phyloP scores from a whole-genome alignment of 1,140 invertebrate genomes.

The Alviniconcha marisindica region DNA sequence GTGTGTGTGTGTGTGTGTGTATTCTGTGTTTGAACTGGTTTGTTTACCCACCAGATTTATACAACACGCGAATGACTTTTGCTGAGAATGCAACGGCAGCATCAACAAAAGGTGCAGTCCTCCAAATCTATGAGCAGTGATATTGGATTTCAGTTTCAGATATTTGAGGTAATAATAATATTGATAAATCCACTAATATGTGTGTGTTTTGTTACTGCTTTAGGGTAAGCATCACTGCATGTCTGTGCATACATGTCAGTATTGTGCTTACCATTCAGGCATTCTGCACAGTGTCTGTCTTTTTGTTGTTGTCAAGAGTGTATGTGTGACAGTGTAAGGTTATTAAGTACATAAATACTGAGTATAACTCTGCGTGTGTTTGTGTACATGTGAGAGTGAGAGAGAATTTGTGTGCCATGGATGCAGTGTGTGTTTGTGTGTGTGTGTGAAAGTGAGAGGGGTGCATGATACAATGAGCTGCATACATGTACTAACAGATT shows the following conservation, averaged over 20 bases:
- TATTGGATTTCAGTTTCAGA: constrained; percentile 7
- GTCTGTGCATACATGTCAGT: too few relatives aligned
- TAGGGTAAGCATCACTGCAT: too few relatives aligned
- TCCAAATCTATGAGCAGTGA: background rate
- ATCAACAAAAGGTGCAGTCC: constrained; percentile 12
- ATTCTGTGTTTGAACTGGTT: too few relatives aligned
- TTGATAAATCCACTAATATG: background rate
- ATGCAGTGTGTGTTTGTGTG: background rate
- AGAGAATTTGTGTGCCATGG: background rate
- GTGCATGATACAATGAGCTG: background rate
- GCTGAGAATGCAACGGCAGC: constrained; percentile 14
- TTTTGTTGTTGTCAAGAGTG: background rate
- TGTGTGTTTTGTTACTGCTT: background rate
- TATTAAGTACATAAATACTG: background rate
- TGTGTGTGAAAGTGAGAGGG: background rate
- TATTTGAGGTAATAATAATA: background rate
- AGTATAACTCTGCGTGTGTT: too few relatives aligned
- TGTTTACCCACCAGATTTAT: too few relatives aligned
- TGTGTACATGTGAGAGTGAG: too few relatives aligned
- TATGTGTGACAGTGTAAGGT: background rate
- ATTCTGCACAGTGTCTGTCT: background rate
- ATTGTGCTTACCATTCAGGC: background rate
- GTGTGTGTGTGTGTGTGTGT: too few relatives aligned
- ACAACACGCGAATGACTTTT: background rate
- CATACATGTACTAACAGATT: background rate